These are phyloP conservation scores for Cinclus mexicanus DNA, from an alignment of 2,113 vertebrate species.

Conservation along the genomic window DNA sequence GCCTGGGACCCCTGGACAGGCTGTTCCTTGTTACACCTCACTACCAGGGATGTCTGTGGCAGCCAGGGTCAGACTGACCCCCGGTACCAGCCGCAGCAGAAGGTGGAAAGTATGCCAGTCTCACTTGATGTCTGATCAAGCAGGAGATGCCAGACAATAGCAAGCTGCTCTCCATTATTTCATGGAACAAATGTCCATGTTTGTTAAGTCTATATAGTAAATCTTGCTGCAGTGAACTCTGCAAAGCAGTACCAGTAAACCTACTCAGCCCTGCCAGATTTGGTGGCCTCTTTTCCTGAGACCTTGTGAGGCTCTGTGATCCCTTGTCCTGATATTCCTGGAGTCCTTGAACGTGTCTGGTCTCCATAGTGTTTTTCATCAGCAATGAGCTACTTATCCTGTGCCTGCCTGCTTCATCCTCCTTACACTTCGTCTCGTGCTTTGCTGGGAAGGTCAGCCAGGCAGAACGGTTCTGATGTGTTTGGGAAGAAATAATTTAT, in stretches of 20 bases:
- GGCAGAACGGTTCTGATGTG: neutral
- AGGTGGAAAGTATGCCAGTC: neutral
- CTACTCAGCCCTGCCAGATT: neutral
- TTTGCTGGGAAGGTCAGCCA: constrained; percentile 24
- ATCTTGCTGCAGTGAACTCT: neutral
- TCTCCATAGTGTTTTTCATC: neutral
- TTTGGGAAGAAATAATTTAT: constrained; percentile 32
- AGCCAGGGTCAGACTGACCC: no score
- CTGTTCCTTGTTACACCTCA: no score
- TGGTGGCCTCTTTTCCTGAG: neutral
- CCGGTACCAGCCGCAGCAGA: no score
- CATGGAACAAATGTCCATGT: neutral
- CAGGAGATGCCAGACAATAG: neutral
- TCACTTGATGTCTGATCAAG: neutral
- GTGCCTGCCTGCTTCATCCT: neutral
- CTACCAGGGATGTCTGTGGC: no score
- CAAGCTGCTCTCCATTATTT: neutral
- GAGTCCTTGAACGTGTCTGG: neutral
- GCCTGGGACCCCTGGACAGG: no score
- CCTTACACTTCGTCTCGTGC: neutral
- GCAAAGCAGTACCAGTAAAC: neutral
- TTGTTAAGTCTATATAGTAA: neutral
- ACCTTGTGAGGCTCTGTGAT: neutral
- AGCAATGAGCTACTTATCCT: neutral
- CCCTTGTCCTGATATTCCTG: neutral